These are phyloP conservation scores for Macaria notata DNA, from an alignment of 2,888 invertebrate genomes.

Conservation along the genomic window DNA sequence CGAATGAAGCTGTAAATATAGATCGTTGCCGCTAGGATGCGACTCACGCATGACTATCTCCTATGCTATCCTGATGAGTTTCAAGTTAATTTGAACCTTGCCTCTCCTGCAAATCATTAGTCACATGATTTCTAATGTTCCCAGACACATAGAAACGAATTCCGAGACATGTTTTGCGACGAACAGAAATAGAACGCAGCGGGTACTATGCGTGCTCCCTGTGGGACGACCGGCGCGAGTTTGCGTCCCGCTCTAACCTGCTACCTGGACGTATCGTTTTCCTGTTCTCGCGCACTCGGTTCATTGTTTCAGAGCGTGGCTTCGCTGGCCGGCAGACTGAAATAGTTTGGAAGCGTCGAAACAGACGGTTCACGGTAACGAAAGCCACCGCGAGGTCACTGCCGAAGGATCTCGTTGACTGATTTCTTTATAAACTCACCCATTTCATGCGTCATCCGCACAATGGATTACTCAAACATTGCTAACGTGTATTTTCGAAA, in stretches of 20 bases:
- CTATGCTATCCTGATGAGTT: conserved; percentile 4
- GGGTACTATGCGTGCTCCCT: conserved; percentile 75
- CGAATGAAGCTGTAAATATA: conserved; percentile 41
- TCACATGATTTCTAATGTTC: conserved; percentile 79
- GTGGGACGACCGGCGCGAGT: conserved; percentile 64
- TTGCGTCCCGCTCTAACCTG: conserved; percentile 64
- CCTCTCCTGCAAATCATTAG: conserved; percentile 63
- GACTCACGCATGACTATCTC: conserved; percentile 8
- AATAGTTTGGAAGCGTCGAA: conserved; percentile 78
- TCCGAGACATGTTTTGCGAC: conserved; percentile 81
- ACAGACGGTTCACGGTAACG: conserved; percentile 74
- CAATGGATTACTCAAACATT: conserved; percentile 38
- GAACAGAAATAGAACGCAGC: conserved; percentile 78
- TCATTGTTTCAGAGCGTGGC: conserved; percentile 77
- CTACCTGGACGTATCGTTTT: conserved; percentile 61
- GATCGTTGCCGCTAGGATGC: conserved; percentile 35
- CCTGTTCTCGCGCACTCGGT: conserved; percentile 69
- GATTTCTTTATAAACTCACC: conserved; percentile 43
- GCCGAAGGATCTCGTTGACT: conserved; percentile 59
- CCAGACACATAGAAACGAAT: conserved; percentile 79
- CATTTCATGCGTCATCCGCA: conserved; percentile 33
- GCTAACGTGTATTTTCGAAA: conserved; percentile 37
- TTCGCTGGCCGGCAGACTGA: conserved; percentile 74
- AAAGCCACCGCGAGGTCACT: conserved; percentile 77
- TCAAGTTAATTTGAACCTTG: conserved; percentile 46